Evolutionary conservation across 1,140 invertebrate species (phyloP).

Genomic region (Scylla paramamosain): DNA sequence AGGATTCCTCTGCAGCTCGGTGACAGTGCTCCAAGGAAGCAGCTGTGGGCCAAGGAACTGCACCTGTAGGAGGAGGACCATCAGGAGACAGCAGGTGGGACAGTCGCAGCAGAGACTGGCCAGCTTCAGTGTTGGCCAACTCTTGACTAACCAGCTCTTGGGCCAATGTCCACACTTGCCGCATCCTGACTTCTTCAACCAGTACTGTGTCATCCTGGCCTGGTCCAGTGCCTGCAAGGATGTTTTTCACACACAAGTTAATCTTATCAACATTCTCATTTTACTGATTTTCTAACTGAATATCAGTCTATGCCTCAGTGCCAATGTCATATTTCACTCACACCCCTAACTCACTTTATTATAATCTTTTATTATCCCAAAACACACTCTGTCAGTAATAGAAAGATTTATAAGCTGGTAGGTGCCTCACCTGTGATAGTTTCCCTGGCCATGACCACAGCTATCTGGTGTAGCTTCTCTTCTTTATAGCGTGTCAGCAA

Average conservation of each 20-base stretch:
- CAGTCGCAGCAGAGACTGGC: slow-evolving; percentile 85
- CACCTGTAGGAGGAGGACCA: neutral
- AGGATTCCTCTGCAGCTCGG: slow-evolving; percentile 84
- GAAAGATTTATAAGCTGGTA: neutral
- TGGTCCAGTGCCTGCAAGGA: slow-evolving; percentile 61
- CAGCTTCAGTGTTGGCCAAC: slow-evolving; percentile 87
- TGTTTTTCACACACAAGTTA: neutral
- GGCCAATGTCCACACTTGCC: slow-evolving; percentile 86
- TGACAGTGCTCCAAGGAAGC: slow-evolving; percentile 72
- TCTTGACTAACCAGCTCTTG: slow-evolving; percentile 85
- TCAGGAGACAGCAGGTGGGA: slow-evolving; percentile 80
- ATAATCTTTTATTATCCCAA: neutral
- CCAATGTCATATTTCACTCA: neutral
- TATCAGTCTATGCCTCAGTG: neutral
- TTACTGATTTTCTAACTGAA: neutral
- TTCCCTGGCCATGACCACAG: slow-evolving; percentile 79
- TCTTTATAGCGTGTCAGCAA: slow-evolving; percentile 85
- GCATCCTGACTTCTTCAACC: slow-evolving; percentile 82
- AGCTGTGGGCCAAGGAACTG: slow-evolving; percentile 40
- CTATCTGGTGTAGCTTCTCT: slow-evolving; percentile 85
- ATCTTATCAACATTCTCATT: neutral
- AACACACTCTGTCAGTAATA: neutral
- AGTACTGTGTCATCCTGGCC: slow-evolving; percentile 77
- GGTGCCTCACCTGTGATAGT: slow-evolving; percentile 66
- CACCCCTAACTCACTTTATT: neutral